These are phyloP conservation scores for Neofelis nebulosa DNA, from an alignment of 2,113 vertebrate species.

Conservation along the genomic window DNA sequence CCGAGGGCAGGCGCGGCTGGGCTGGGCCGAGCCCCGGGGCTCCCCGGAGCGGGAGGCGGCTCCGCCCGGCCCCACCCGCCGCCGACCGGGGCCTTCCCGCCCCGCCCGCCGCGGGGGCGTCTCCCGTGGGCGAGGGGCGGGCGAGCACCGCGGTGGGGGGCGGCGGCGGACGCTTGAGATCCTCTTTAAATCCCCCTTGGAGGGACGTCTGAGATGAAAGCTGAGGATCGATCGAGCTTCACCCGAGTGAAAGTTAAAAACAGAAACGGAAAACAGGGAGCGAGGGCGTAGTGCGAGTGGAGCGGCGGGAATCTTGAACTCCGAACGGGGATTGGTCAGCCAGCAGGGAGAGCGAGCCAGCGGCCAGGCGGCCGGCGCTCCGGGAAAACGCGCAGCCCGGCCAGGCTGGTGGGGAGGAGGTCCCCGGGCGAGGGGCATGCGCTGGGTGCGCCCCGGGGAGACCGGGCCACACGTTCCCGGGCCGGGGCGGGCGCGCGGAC, in stretches of 20 bases:
- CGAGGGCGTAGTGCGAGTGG: not conserved
- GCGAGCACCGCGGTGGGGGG: not conserved
- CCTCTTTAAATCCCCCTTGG: not conserved
- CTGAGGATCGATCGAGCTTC: not conserved
- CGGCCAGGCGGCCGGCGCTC: not conserved
- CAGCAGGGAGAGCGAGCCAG: fast-evolving
- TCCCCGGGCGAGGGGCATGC: not conserved
- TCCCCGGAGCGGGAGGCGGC: not conserved
- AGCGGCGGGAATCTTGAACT: constrained; percentile 63
- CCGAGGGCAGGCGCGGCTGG: not conserved
- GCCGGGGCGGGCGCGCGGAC: not conserved
- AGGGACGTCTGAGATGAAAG: not conserved
- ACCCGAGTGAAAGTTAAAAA: not conserved
- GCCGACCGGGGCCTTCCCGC: not conserved
- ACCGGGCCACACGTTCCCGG: not conserved
- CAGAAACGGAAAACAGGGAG: not conserved
- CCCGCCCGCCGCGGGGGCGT: constrained; percentile 10
- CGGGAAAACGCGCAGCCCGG: not conserved
- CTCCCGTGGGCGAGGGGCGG: not conserved
- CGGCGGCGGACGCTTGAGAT: not conserved
- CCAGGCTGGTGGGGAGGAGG: fast-evolving
- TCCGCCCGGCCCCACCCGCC: constrained; percentile 14
- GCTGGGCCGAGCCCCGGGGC: not conserved
- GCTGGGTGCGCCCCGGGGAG: not conserved
- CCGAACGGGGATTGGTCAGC: not conserved